Evolutionary conservation across 2,113 vertebrate species (phyloP).

Genomic region (Platanista minor): DNA sequence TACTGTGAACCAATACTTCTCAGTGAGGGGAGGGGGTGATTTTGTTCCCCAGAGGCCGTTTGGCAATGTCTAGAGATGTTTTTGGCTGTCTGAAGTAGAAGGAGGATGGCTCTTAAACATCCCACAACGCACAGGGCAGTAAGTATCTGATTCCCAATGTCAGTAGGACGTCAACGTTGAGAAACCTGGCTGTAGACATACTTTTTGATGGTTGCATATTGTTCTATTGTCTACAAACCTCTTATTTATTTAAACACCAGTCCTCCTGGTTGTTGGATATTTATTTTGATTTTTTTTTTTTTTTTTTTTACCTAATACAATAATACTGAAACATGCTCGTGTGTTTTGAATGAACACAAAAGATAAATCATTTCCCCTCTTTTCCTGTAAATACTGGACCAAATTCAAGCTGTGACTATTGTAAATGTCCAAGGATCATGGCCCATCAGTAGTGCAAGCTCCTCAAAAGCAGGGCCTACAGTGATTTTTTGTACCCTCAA

Average conservation of each 20-base stretch:
- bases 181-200: background rate
- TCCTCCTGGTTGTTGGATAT: background rate
- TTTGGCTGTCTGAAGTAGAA: background rate
- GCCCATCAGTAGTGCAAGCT: background rate
- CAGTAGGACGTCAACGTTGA: background rate
- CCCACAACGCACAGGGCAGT: no score
- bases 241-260: background rate
- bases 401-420: background rate
- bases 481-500: background rate
- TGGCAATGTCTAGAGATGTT: background rate
- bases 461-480: background rate
- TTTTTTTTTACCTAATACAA: background rate
- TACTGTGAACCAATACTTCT: background rate
- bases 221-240: background rate
- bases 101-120: background rate
- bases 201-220: background rate
- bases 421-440: background rate
- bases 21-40: background rate
- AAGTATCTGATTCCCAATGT: background rate
- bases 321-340: background rate
- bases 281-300: background rate
- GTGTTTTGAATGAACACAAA: background rate
- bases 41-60: background rate
- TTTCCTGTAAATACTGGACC: background rate
- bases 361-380: background rate